Conservation (phyloP, 2,888 invertebrate species). For the Meliscaeva auricollis region DNA sequence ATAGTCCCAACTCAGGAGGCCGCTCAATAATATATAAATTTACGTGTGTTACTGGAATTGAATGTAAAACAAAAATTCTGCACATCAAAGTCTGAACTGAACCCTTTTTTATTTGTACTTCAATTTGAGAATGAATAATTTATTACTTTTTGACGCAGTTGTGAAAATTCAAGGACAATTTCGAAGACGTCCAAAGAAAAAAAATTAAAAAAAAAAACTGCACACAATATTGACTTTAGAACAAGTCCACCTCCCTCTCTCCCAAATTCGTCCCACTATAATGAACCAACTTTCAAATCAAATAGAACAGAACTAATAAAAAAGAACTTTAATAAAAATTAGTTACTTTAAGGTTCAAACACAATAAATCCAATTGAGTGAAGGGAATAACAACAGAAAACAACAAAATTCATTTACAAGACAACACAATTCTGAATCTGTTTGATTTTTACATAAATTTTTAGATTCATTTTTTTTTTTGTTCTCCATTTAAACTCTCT, state of each 20-base stretch:
- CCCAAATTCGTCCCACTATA: background rate
- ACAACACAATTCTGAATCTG: constrained; percentile 9
- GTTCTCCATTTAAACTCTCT: constrained; percentile 60
- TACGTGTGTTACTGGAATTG: constrained; percentile 6
- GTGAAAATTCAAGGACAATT: constrained; percentile 53
- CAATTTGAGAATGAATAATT: constrained; percentile 20
- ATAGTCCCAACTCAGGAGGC: too few relatives aligned
- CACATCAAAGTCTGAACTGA: background rate
- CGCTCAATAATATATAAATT: too few relatives aligned
- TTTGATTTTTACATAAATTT: constrained; percentile 27
- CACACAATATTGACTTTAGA: constrained; percentile 40
- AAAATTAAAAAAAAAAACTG: constrained; percentile 25
- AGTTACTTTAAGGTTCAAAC: background rate
- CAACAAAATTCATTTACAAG: constrained; percentile 25
- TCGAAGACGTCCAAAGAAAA: background rate
- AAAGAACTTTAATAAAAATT: background rate
- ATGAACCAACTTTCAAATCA: constrained; percentile 2
- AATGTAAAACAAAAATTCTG: background rate
- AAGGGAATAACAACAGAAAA: background rate
- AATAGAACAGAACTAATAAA: background rate
- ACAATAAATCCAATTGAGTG: background rate
- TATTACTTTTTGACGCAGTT: constrained; percentile 38
- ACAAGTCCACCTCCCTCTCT: background rate
- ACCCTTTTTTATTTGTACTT: constrained; percentile 7
- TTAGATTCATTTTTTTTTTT: constrained; percentile 30